Base-by-base conservation (phyloP, 1,140 invertebrate genomes). In the Hydropsyche tenuis region DNA sequence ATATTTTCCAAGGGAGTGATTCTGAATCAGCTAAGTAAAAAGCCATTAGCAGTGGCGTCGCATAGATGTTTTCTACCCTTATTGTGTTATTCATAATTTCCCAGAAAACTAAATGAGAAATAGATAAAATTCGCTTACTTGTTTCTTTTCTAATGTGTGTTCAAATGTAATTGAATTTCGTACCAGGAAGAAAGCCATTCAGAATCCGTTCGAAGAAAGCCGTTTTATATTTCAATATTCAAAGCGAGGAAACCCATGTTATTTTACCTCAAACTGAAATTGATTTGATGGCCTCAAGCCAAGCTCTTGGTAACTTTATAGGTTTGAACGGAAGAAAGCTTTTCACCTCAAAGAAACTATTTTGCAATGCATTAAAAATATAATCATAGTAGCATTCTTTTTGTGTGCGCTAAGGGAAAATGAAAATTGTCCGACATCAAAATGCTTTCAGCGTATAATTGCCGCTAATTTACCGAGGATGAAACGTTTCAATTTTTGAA, bases 11-110 rank as follows among this genome's bases (percentile, higher is more conserved):
- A 14, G 42, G 20, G 51, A 69, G 51, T 43, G 46, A 60, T 66
- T 68, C 30, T 73, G 51, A 73, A 53, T 73, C 72, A 68, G 63
- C 72, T 73, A 73, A 73, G 72, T 73, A 73, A 73, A 73, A 73
- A 73, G 72, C 72, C 64, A 73, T 73, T 73, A 73, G 45, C 63
- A 73, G 72, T 73, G 72, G 64, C 72, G 72, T 22, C 25, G 9
- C 25, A 69, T n/a, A 5, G 14, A 12, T 60, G 25, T 60, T 60
- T 25, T 37, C 30, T 60, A 9, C 56, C 23, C 30, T 3, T 23
- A 51, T 46, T 4, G 22, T 69, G 25, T 69, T 69, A 69, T 69
- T 69, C 65, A 69, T 16, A 12, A 7, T 23, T 69, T 27, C 22
- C 43, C n/a, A 27, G 46, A 69, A 46, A 48, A 37, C 3, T 37